Base-by-base conservation (phyloP, 2,113 vertebrate genomes). In the Leptobrachium ailaonicum region DNA sequence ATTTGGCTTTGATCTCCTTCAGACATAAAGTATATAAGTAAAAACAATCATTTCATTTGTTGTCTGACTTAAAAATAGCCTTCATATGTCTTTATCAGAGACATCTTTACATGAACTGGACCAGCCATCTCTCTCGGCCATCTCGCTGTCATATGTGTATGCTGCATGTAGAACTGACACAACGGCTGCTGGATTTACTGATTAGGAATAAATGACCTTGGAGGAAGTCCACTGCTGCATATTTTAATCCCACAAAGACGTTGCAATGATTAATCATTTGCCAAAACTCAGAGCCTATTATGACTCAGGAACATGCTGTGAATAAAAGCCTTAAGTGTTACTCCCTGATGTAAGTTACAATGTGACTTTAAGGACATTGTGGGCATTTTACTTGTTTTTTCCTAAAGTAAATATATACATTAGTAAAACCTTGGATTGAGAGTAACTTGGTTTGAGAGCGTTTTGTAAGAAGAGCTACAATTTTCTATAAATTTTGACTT, bases 161-260 rank as follows among this genome's bases (percentile, higher is more conserved):
- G 6, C 10, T 71, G 56, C 56, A 71, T 71, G 43, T 62, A 53
- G 66, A 58, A 71, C 58, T 70, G 45, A 75, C 74, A 67, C 67
- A 42, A 14, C 6, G 42, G 45, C 32, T 66, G 54, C 67, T 70
- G 54, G 76, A 63, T 71, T 32, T 32, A 41, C 41, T 71, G 56
- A 78, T 78, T 71, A 42, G 41, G 54, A 50, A 64, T 75, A 50
- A 75, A 32, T 78, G 76, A 71, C 56, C 76, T 78, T 71, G 68
- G 53, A 78, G 44, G 14, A 45, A 41, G 43, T 71, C 42, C 66
- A 70, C 67, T 6, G 42, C 1, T 60, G 42, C 42, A 50, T 71
- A 71, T 41, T 71, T 71, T 50, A 20, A 70, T 62, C 76, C 66
- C 53, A 58, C 50, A 45, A 62, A 70, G 66, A 7, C 42, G 56